Evolutionary conservation across 1,140 invertebrate species (phyloP).

Genomic region (Zaprionus taronus): DNA sequence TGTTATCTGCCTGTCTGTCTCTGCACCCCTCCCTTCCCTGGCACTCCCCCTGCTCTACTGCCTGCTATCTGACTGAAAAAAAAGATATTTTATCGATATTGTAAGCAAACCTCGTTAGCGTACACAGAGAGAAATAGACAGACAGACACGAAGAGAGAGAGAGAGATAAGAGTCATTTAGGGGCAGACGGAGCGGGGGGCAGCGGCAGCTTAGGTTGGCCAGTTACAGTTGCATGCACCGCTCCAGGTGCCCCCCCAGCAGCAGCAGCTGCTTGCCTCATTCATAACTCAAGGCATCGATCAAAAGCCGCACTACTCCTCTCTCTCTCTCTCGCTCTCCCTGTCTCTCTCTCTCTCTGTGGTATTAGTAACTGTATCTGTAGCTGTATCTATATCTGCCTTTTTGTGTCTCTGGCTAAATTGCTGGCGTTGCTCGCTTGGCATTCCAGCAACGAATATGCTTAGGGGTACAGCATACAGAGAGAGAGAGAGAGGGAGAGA

Average conservation of each 20-base stretch:
- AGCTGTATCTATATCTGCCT: conserved; percentile 24
- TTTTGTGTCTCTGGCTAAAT: conserved; percentile 25
- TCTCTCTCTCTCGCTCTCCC: not conserved
- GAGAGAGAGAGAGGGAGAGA: not conserved
- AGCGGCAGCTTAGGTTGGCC: conserved; percentile 7
- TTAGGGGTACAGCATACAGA: not conserved
- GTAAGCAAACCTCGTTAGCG: conserved; percentile 68
- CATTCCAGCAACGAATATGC: conserved; percentile 35
- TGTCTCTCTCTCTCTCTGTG: not conserved
- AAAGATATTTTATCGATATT: conserved; percentile 64
- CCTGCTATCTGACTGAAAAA: conserved; percentile 39
- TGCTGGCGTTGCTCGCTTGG: conserved; percentile 40
- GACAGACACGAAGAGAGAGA: not conserved
- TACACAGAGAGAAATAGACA: not conserved
- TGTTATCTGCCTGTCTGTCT: conserved; percentile 50
- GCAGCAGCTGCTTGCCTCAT: conserved; percentile 39
- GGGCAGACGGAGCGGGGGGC: conserved; percentile 9
- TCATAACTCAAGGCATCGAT: conserved; percentile 52
- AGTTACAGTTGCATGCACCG: conserved; percentile 22
- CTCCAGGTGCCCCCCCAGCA: not conserved
- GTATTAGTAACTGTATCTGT: conserved; percentile 28
- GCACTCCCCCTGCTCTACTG: not conserved
- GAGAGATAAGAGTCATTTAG: conserved; percentile 28
- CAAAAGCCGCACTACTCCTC: conserved; percentile 20
- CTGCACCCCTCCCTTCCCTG: not conserved